Evolutionary conservation across 2,113 vertebrate species (phyloP), one percentile per base, ranked within the genome.

Genomic region (Sinocyclocheilus rhinocerous): DNA sequence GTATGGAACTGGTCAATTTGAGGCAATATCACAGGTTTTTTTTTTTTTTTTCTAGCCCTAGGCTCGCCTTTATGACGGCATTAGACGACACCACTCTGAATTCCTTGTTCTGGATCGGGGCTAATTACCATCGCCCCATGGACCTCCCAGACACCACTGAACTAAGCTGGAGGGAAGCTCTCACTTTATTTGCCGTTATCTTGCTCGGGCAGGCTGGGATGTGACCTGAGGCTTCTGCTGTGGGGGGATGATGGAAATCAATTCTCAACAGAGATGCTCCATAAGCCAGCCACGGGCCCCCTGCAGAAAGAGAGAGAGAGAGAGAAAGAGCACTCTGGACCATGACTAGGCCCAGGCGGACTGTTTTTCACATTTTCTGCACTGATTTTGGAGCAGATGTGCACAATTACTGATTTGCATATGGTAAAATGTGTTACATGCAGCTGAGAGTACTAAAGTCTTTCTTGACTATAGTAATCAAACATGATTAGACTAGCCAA

Each of bases 111-210:
- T n/a, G n/a, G n/a, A n/a, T n/a, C n/a, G n/a, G n/a, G n/a, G n/a
- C n/a, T n/a, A n/a, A n/a, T n/a, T n/a, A n/a, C n/a, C n/a, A n/a
- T n/a, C n/a, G n/a, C n/a, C n/a, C n/a, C n/a, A n/a, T n/a, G n/a
- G n/a, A n/a, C n/a, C n/a, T n/a, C n/a, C n/a, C n/a, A n/a, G n/a
- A n/a, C n/a, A n/a, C n/a, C n/a, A n/a, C n/a, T n/a, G n/a, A n/a
- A n/a, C n/a, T n/a, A n/a, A n/a, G n/a, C n/a, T n/a, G n/a, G n/a
- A n/a, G n/a, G n/a, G n/a, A n/a, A n/a, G 85, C 76, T 87, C 84
- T 72, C 85, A 84, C 84, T 90, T 88, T 77, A 88, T 88, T 83
- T 87, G 87, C 83, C 85, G 89, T 89, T 90, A 90, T 90, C 86
- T 89, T 89, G 73, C 76, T 83, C 73, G 52, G 88, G 88, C 89